Evolutionary conservation across 2,888 invertebrate genomes (phyloP).

Genomic region (Leptinotarsa juncta): DNA sequence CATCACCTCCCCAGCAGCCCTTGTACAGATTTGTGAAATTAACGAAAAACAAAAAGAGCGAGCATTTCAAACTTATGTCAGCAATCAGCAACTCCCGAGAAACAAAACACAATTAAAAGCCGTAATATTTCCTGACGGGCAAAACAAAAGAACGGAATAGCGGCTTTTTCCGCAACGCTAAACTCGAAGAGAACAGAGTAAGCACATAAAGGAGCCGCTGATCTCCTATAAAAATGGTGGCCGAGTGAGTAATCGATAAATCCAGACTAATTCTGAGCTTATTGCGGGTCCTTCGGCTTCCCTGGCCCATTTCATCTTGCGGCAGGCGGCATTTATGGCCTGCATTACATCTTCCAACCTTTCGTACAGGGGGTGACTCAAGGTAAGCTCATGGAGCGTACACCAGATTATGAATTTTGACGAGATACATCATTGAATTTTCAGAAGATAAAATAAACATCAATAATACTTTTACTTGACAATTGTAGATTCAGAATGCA

Average conservation of each 20-base stretch:
- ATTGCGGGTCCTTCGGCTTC: constrained; percentile 56
- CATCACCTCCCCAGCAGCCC: not conserved
- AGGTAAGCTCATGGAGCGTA: not conserved
- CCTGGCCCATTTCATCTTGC: constrained; percentile 49
- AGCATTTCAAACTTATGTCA: constrained; percentile 18
- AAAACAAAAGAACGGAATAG: constrained; percentile 28
- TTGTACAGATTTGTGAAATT: constrained; percentile 13
- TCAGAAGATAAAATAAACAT: too few relatives aligned
- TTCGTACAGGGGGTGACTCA: not conserved
- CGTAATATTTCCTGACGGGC: constrained; percentile 21
- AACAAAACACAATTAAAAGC: constrained; percentile 24
- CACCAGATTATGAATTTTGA: too few relatives aligned
- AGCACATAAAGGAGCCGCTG: constrained; percentile 52
- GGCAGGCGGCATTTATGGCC: constrained; percentile 54
- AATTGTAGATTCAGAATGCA: too few relatives aligned
- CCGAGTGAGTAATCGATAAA: constrained; percentile 63
- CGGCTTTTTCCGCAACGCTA: constrained; percentile 47
- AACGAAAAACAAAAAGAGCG: constrained; percentile 11
- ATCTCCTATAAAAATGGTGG: constrained; percentile 62
- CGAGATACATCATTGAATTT: too few relatives aligned
- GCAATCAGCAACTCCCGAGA: constrained; percentile 17
- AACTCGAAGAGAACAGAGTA: constrained; percentile 50
- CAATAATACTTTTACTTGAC: too few relatives aligned
- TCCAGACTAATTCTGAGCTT: constrained; percentile 64
- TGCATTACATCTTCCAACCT: constrained; percentile 50